Percentiles rank a stretch among this genome's conserved stretches.
Evolutionary conservation across 2,888 invertebrate species (phyloP).

Genomic region (Augochlorella aurata): DNA sequence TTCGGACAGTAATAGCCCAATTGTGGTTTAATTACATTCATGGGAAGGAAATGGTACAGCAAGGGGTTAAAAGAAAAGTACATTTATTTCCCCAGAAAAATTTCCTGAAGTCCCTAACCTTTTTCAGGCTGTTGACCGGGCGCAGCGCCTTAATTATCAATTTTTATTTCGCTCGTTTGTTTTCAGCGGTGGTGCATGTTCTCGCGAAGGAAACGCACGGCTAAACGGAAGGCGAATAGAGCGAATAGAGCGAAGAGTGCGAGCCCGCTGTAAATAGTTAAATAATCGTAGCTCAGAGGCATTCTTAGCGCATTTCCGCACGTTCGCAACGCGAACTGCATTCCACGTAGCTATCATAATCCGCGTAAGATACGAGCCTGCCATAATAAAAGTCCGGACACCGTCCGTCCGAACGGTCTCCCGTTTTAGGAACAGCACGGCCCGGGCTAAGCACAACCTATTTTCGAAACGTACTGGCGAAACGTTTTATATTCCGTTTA

Average conservation of each 20-base stretch:
- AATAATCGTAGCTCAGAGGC: conserved; percentile 85
- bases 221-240: neutral
- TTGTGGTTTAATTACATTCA: too few species aligned
- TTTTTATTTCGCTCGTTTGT: neutral
- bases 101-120: too few species aligned
- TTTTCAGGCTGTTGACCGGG: too few species aligned
- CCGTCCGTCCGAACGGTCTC: conserved; percentile 87
- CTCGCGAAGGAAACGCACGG: neutral
- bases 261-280: conserved; percentile 71
- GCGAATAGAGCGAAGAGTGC: too few species aligned
- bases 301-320: conserved; percentile 84
- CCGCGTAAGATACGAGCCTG: conserved; percentile 83
- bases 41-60: too few species aligned
- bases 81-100: too few species aligned
- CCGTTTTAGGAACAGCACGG: conserved; percentile 83
- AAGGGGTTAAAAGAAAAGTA: too few species aligned
- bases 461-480: conserved; percentile 35
- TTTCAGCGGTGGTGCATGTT: neutral
- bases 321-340: conserved; percentile 83
- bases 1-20: too few species aligned
- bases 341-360: conserved; percentile 84
- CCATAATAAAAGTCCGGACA: conserved; percentile 84
- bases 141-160: neutral
- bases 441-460: conserved; percentile 52
- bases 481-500: conserved; percentile 29